These are phyloP conservation scores for Aleiodes testaceus DNA, from an alignment of 2,888 invertebrate species.

Conservation along the genomic window DNA sequence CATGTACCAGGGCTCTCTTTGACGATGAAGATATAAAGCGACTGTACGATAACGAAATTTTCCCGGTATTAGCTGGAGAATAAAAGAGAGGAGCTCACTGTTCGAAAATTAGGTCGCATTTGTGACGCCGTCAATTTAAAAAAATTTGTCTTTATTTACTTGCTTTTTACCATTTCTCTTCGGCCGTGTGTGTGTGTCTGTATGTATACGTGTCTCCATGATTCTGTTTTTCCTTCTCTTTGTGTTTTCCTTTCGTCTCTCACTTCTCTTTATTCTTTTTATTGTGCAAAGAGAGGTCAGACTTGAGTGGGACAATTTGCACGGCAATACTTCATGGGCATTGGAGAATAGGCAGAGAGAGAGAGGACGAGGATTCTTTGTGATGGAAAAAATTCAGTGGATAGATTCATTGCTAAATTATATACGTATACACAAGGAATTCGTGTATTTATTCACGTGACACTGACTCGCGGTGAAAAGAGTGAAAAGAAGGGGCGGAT, in stretches of 20 bases:
- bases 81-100: conserved; percentile 14
- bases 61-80: conserved; percentile 31
- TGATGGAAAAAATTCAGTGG: conserved; percentile 4
- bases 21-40: conserved; percentile 32
- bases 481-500: conserved; percentile 27
- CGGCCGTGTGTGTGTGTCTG: neutral
- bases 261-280: conserved; percentile 4
- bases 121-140: conserved; percentile 34
- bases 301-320: conserved; percentile 34
- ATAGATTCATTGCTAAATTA: conserved; percentile 1
- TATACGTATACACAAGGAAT: conserved; percentile 1
- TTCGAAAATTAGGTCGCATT: conserved; percentile 40
- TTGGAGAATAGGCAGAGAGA: conserved; percentile 27
- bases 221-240: conserved; percentile 46
- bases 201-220: conserved; percentile 32
- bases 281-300: conserved; percentile 16
- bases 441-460: conserved; percentile 41
- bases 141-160: conserved; percentile 34
- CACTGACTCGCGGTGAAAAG: conserved; percentile 37
- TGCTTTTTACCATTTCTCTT: conserved; percentile 21
- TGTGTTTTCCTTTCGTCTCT: conserved; percentile 5
- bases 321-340: conserved; percentile 39
- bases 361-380: neutral
- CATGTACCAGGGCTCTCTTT: conserved; percentile 15
- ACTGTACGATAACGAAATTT: conserved; percentile 34